These are phyloP conservation scores for Steinernema carpocapsae DNA, from an alignment of 2,888 invertebrate species.

Conservation along the genomic window DNA sequence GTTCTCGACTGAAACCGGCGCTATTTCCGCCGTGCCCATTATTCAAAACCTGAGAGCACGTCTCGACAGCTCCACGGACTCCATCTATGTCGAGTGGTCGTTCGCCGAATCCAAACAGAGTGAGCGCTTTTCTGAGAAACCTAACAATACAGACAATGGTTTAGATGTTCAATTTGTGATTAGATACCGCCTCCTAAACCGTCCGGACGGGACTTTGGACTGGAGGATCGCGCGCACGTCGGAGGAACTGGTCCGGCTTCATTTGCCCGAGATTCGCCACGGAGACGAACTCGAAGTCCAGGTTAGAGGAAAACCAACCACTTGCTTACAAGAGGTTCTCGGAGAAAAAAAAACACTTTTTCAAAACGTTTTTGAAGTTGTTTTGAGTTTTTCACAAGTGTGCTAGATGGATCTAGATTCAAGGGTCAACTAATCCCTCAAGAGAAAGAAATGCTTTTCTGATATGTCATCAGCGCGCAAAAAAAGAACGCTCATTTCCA, in stretches of 20 bases:
- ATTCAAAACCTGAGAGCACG: conserved; percentile 54
- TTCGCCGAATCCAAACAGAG: conserved; percentile 45
- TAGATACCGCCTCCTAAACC: conserved; percentile 40
- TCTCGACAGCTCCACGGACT: conserved; percentile 51
- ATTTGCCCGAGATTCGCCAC: conserved; percentile 47
- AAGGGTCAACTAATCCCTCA: too few species aligned
- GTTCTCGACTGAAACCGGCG: not conserved
- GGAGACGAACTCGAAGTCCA: conserved; percentile 54
- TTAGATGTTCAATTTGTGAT: conserved; percentile 44
- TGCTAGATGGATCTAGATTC: too few species aligned
- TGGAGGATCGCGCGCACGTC: conserved; percentile 56
- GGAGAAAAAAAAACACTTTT: too few species aligned
- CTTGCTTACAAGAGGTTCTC: not conserved
- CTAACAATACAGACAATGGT: not conserved
- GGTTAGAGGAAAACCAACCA: conserved; percentile 8
- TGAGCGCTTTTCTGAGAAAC: conserved; percentile 38
- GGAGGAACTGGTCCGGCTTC: conserved; percentile 50
- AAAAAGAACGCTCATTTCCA: too few species aligned
- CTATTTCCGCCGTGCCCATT: conserved; percentile 40
- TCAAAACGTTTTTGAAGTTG: not conserved
- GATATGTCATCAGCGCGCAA: too few species aligned
- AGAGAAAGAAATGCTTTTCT: too few species aligned
- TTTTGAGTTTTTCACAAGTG: not conserved
- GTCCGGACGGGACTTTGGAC: conserved; percentile 40
- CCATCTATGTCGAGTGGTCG: conserved; percentile 64